Percentiles rank a stretch among this genome's conserved stretches.
Evolutionary conservation across 2,113 vertebrate genomes (phyloP).

Genomic region (Anarhynchus alexandrinus): DNA sequence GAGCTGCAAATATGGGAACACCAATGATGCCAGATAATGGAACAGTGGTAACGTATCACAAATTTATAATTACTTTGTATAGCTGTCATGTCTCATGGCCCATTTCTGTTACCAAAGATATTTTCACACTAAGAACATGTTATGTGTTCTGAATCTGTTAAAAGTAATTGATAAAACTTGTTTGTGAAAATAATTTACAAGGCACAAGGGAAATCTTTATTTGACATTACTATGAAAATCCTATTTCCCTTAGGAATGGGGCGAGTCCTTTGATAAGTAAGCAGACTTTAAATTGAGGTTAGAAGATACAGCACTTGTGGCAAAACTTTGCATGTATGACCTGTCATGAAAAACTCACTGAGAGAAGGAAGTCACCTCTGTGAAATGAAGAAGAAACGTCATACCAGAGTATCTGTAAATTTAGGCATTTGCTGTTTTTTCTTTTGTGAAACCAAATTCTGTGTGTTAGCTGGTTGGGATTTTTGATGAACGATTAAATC

Average conservation of each 20-base stretch:
- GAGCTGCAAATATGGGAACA: slow-evolving; percentile 88
- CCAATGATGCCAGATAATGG: slow-evolving; percentile 94
- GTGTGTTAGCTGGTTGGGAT: background rate
- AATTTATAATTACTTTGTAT: slow-evolving; percentile 72
- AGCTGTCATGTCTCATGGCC: slow-evolving; percentile 49
- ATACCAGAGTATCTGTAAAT: background rate
- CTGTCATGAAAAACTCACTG: background rate
- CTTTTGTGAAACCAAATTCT: background rate
- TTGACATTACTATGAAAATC: background rate
- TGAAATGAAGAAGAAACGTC: background rate
- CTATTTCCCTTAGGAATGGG: background rate
- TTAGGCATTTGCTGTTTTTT: background rate
- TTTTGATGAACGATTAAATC: background rate
- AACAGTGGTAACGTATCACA: slow-evolving; percentile 94
- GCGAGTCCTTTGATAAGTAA: background rate
- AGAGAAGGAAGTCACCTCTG: background rate
- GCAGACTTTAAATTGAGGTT: background rate
- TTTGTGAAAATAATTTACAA: background rate
- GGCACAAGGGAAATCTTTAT: background rate
- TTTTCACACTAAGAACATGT: slow-evolving; percentile 70
- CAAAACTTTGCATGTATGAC: background rate
- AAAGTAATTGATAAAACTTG: background rate
- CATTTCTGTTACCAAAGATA: slow-evolving; percentile 70
- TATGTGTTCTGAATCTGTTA: background rate
- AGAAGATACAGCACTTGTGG: background rate